Conservation (phyloP, 2,888 invertebrate species). For the Coremacera marginata region DNA sequence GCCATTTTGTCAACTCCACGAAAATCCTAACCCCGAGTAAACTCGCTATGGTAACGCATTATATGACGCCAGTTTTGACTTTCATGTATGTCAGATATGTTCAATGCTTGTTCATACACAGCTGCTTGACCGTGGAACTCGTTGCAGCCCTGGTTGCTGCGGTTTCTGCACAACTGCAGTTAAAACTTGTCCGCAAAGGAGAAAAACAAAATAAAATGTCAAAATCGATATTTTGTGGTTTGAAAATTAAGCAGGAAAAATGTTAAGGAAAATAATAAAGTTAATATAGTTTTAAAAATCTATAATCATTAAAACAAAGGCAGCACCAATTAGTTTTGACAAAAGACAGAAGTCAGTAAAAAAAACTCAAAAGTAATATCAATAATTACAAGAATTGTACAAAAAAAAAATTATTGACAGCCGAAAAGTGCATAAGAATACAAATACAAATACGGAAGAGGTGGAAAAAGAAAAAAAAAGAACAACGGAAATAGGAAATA, state of each 20-base stretch:
- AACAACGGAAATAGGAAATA: conserved; percentile 2
- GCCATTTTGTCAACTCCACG: too few species aligned
- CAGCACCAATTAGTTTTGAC: background rate
- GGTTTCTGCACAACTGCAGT: conserved; percentile 11
- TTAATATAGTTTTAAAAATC: background rate
- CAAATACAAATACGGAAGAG: background rate
- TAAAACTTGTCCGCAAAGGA: too few species aligned
- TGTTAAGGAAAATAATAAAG: background rate
- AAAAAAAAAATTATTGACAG: conserved; percentile 2
- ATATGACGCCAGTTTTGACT: too few species aligned
- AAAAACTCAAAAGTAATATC: background rate
- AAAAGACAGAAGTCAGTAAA: background rate
- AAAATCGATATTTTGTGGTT: conserved; percentile 31
- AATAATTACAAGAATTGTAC: too few species aligned
- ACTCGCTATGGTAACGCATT: too few species aligned
- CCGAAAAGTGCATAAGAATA: background rate
- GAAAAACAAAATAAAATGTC: conserved; percentile 14
- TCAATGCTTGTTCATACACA: too few species aligned
- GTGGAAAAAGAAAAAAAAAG: conserved; percentile 7
- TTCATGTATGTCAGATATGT: too few species aligned
- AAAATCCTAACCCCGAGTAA: too few species aligned
- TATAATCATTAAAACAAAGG: background rate
- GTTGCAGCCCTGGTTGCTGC: conserved; percentile 8
- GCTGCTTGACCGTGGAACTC: too few species aligned
- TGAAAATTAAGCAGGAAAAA: background rate